These are phyloP conservation scores for Tenodera sinensis DNA, from an alignment of 2,888 invertebrate genomes.

Conservation along the genomic window DNA sequence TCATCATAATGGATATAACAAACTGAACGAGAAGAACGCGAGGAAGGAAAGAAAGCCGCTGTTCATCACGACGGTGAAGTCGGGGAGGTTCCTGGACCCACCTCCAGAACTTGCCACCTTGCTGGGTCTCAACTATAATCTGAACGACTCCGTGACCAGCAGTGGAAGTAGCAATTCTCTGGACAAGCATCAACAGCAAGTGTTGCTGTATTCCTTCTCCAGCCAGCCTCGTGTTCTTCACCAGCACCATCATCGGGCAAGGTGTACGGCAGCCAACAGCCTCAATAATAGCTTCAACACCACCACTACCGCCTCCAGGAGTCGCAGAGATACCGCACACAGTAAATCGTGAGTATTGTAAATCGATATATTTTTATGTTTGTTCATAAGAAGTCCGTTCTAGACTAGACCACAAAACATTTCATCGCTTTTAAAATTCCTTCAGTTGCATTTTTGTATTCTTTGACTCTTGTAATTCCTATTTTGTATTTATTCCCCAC, in stretches of 20 bases:
- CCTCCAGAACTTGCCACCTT: slow-evolving; percentile 66
- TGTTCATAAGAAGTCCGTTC: too few relatives aligned
- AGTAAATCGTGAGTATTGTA: background rate
- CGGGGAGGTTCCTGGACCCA: slow-evolving; percentile 74
- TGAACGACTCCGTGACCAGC: slow-evolving; percentile 36
- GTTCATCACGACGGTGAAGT: slow-evolving; percentile 77
- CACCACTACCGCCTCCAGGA: background rate
- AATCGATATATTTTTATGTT: too few relatives aligned
- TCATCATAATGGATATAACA: background rate
- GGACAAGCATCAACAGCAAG: slow-evolving; percentile 31
- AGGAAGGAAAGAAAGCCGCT: slow-evolving; percentile 41
- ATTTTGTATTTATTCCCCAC: too few relatives aligned
- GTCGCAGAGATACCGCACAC: background rate
- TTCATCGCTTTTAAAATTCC: too few relatives aligned
- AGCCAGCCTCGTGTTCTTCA: slow-evolving; percentile 40
- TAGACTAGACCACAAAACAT: too few relatives aligned
- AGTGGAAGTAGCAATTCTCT: slow-evolving; percentile 42
- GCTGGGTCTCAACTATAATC: slow-evolving; percentile 52
- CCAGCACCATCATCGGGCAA: slow-evolving; percentile 27
- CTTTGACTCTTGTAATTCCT: too few relatives aligned
- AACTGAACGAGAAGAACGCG: background rate
- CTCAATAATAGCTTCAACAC: background rate
- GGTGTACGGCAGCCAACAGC: slow-evolving; percentile 27
- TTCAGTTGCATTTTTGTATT: too few relatives aligned
- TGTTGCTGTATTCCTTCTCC: slow-evolving; percentile 39